Evolutionary conservation across 2,888 invertebrate species (phyloP).

Genomic region (Lithophane semibrunnea): DNA sequence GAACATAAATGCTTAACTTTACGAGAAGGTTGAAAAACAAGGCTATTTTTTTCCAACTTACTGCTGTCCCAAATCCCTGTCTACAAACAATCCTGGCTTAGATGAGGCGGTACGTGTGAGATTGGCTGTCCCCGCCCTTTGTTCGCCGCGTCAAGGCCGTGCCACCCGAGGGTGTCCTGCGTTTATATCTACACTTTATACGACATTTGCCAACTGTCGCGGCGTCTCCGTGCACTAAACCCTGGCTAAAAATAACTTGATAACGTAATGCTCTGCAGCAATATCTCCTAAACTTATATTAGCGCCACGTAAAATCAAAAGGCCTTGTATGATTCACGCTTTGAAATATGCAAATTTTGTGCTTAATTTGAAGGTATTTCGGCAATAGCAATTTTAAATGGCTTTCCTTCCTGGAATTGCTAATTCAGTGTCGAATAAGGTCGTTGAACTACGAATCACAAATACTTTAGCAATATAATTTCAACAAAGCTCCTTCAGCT

Average conservation of each 20-base stretch:
- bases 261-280: constrained; percentile 31
- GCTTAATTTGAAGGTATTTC: constrained; percentile 2
- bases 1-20: constrained; percentile 32
- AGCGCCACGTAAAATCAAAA: neutral
- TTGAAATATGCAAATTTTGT: constrained; percentile 3
- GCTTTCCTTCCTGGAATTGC: constrained; percentile 18
- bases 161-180: constrained; percentile 65
- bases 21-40: constrained; percentile 33
- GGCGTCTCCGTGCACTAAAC: constrained; percentile 48
- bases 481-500: constrained; percentile 26
- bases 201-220: constrained; percentile 64
- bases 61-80: constrained; percentile 35
- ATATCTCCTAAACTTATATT: constrained; percentile 23
- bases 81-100: constrained; percentile 57
- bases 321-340: constrained; percentile 8
- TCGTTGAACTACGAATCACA: constrained; percentile 24
- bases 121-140: constrained; percentile 73
- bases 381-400: constrained; percentile 20
- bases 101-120: constrained; percentile 67
- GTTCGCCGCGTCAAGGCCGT: constrained; percentile 78
- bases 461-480: constrained; percentile 5
- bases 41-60: constrained; percentile 47
- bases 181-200: constrained; percentile 60
- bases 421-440: constrained; percentile 19
- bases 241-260: constrained; percentile 62